Conservation (phyloP, 1,140 invertebrate species). For the Hyles vespertilio region DNA sequence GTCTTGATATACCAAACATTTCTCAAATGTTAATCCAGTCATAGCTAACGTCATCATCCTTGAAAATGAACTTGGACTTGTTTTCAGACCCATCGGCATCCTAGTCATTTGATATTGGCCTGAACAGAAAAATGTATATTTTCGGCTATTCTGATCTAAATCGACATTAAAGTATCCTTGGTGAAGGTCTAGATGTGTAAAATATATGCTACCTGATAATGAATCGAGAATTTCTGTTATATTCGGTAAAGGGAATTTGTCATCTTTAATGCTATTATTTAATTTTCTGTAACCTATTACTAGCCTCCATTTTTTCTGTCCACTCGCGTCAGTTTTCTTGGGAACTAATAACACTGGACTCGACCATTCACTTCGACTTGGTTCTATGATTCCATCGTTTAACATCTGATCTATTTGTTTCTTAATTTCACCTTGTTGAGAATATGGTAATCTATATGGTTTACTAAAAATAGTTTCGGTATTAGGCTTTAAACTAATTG, state of each 20-base stretch:
- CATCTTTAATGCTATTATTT: slow-evolving; percentile 21
- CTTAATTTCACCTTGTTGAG: slow-evolving; percentile 16
- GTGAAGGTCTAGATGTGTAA: slow-evolving; percentile 70
- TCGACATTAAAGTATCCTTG: slow-evolving; percentile 75
- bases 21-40: slow-evolving; percentile 30
- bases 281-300: slow-evolving; percentile 24
- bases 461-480: slow-evolving; percentile 12
- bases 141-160: slow-evolving; percentile 39
- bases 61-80: slow-evolving; percentile 23
- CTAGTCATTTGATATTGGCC: slow-evolving; percentile 40
- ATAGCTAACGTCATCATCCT: slow-evolving; percentile 53
- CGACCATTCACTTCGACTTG: slow-evolving; percentile 12
- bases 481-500: slow-evolving; percentile 18
- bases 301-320: slow-evolving; percentile 19
- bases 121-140: slow-evolving; percentile 63
- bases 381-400: slow-evolving; percentile 16
- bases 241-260: slow-evolving; percentile 13
- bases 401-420: slow-evolving; percentile 19
- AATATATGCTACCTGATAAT: slow-evolving; percentile 54
- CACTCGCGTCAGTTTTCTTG: slow-evolving; percentile 15
- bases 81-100: slow-evolving; percentile 22
- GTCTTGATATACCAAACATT: slow-evolving; percentile 16
- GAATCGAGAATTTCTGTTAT: slow-evolving; percentile 19
- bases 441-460: slow-evolving; percentile 16
- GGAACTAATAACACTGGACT: slow-evolving; percentile 22